Percentiles rank a stretch among this genome's conserved stretches.
phyloP scores from a whole-genome alignment of 2,888 invertebrate species.

The Trissolcus brochymenae region DNA sequence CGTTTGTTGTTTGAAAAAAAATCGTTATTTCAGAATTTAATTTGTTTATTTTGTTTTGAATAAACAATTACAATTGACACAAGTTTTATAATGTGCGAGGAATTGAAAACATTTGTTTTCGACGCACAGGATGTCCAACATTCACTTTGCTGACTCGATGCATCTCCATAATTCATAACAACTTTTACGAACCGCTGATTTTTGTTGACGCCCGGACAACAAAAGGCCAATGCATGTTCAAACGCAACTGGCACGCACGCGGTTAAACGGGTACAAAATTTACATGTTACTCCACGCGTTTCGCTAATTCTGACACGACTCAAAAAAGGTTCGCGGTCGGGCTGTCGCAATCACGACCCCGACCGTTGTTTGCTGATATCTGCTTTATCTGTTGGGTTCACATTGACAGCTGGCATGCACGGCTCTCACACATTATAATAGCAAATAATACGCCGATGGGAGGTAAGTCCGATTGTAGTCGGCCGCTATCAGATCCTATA shows the following conservation, averaged over 20 bases:
- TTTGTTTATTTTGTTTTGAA: no score
- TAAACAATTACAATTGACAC: no score
- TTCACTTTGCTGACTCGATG: constrained; percentile 20
- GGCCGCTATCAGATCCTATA: constrained; percentile 71
- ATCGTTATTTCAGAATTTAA: no score
- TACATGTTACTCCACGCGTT: constrained; percentile 34
- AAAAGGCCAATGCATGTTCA: constrained; percentile 15
- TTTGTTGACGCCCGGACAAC: constrained; percentile 1
- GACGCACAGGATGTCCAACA: constrained; percentile 16
- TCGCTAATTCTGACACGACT: constrained; percentile 32
- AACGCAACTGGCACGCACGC: background rate
- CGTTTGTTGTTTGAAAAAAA: no score
- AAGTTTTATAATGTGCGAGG: no score
- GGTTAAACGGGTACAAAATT: constrained; percentile 36
- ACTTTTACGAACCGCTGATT: constrained; percentile 7
- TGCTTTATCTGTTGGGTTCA: constrained; percentile 65
- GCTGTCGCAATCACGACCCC: constrained; percentile 67
- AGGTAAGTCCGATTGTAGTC: constrained; percentile 70
- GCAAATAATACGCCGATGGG: constrained; percentile 69
- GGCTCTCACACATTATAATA: constrained; percentile 66
- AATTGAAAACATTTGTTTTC: no score
- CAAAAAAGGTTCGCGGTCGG: constrained; percentile 38
- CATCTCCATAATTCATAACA: constrained; percentile 25
- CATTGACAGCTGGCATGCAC: constrained; percentile 65
- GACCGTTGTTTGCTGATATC: constrained; percentile 56